Base-by-base conservation (phyloP, 2,888 invertebrate species). In the Polydrusus pterygomalis region DNA sequence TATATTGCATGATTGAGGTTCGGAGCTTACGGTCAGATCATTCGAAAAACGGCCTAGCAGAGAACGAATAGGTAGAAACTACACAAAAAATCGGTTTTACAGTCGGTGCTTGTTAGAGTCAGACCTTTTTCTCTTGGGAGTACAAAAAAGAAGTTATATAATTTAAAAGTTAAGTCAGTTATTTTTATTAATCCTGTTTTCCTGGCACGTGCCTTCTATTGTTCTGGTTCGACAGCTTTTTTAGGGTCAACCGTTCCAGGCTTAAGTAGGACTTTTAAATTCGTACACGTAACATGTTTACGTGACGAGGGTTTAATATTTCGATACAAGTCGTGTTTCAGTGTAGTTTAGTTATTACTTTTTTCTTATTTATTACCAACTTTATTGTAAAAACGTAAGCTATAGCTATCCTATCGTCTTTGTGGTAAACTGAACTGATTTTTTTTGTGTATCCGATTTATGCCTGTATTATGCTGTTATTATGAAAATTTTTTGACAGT, bases 211-310 rank as follows among this genome's bases (percentile, higher is more conserved):
- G 30, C 30, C 56, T 7, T 30, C 30, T 72, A 65, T 72, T 72
- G 72, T 72, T 72, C 72, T 65, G 64, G 54, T 72, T 72, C 72
- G 64, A 38, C 56, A 56, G 63, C 25, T 71, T 54, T 69, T 45
- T 47, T 43, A 64, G 72, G 72, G 72, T 72, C 72, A 72, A 72
- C 72, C 65, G 30, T 65, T 56, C 54, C 17, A 43, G 65, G 65
- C 58, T 72, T 65, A 72, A 72, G 72, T 72, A 65, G 72, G 72
- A 72, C 72, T 72, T 72, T 72, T 72, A 72, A 72, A 72, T 72
- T 72, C 65, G 65, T 72, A 72, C 72, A 65, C 72, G 64, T 72
- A 70, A 70, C 56, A 43, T 25, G 9, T 17, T 25, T 45, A 72
- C 72, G 72, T 72, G 72, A 54, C 65, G 25, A 34, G 65, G 34